Conservation (phyloP, 2,797 vertebrate species). For the Crypturellus tataupa region DNA sequence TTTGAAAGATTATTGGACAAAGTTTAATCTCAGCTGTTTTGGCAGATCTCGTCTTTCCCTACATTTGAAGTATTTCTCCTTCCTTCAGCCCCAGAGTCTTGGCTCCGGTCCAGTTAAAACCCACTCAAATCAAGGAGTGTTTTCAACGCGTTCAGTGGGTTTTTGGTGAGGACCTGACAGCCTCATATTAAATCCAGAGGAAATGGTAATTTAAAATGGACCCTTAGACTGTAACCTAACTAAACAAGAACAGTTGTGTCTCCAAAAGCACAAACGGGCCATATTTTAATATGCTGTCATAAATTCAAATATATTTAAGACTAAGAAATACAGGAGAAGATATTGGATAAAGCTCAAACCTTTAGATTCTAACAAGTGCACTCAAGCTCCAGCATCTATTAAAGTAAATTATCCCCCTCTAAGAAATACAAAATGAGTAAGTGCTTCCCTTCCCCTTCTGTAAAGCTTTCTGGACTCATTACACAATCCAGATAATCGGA, state of each 20-base stretch:
- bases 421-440: slow-evolving; percentile 81
- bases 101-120: slow-evolving; percentile 60
- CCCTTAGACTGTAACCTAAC: slow-evolving; percentile 66
- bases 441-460: slow-evolving; percentile 78
- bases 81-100: slow-evolving; percentile 42
- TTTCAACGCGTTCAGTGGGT: slow-evolving; percentile 45
- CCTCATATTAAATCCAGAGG: slow-evolving; percentile 58
- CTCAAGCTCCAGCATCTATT: slow-evolving; percentile 82
- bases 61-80: slow-evolving; percentile 63
- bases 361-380: slow-evolving; percentile 84
- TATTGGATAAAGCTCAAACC: slow-evolving; percentile 84
- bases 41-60: slow-evolving; percentile 55
- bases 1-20: slow-evolving; percentile 63
- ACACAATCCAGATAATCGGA: slow-evolving; percentile 73
- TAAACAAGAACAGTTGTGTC: slow-evolving; percentile 68
- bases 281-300: slow-evolving; percentile 63
- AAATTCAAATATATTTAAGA: slow-evolving; percentile 65
- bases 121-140: slow-evolving; percentile 65
- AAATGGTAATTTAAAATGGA: slow-evolving; percentile 58
- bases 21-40: slow-evolving; percentile 62
- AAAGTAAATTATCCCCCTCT: slow-evolving; percentile 77
- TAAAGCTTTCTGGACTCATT: slow-evolving; percentile 79
- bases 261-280: slow-evolving; percentile 72
- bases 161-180: slow-evolving; percentile 13
- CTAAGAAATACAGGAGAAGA: slow-evolving; percentile 78